Conservation (phyloP, 2,888 invertebrate species). For the Dascillus cervinus region DNA sequence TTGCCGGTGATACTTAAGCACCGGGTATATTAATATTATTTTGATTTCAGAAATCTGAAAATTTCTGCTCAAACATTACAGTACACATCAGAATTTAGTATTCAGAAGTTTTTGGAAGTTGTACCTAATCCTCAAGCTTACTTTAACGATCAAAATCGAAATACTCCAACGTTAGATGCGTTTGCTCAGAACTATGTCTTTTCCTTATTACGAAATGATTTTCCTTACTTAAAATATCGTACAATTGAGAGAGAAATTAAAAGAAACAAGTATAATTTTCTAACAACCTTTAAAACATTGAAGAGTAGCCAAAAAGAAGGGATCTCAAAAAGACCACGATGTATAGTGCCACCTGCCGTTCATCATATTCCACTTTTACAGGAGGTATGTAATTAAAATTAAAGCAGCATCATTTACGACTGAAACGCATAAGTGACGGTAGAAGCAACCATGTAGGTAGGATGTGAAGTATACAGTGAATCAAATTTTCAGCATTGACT, state of each 20-base stretch:
- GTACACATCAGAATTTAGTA: slow-evolving; percentile 40
- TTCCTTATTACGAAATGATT: neutral
- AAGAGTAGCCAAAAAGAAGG: neutral
- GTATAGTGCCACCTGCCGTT: neutral
- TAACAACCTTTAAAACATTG: neutral
- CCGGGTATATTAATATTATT: too few species aligned
- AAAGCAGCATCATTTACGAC: too few species aligned
- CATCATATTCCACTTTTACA: neutral
- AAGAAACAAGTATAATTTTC: neutral
- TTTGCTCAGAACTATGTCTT: neutral
- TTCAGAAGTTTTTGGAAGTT: slow-evolving; percentile 40
- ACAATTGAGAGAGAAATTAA: neutral
- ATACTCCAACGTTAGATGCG: neutral
- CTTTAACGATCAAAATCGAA: slow-evolving; percentile 24
- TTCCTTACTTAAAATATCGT: neutral
- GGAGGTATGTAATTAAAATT: neutral
- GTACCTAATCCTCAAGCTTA: slow-evolving; percentile 42
- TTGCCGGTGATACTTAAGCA: too few species aligned
- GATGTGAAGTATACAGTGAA: too few species aligned
- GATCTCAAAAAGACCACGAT: neutral
- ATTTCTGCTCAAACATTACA: slow-evolving; percentile 37
- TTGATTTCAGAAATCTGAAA: slow-evolving; percentile 25
- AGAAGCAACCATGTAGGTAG: too few species aligned
- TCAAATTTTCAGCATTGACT: too few species aligned
- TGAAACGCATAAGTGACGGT: too few species aligned